Percentiles rank a stretch among this genome's conserved stretches.
Conservation (phyloP, 2,113 vertebrate species). For the Nerophis ophidion region DNA sequence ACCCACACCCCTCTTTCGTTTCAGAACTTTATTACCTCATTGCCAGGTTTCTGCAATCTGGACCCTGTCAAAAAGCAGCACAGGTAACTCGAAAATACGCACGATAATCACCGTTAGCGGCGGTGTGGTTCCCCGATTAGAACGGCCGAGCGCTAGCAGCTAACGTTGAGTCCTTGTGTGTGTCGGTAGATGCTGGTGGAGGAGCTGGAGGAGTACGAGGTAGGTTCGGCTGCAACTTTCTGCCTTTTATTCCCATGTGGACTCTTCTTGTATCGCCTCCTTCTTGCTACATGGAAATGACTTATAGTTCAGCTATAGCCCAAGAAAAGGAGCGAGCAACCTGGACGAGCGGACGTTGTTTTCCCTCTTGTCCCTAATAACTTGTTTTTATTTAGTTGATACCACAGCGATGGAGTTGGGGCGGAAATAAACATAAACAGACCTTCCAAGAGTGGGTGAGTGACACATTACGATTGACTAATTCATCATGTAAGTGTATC, state of each 20-base stretch:
- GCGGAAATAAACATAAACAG: slow-evolving; percentile 81
- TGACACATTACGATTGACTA: slow-evolving; percentile 31
- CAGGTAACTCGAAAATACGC: slow-evolving; percentile 69
- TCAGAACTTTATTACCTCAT: slow-evolving; percentile 96
- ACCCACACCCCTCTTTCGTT: slow-evolving; percentile 30
- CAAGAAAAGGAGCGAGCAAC: neutral
- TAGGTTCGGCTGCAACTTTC: slow-evolving; percentile 62
- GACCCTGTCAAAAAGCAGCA: slow-evolving; percentile 90
- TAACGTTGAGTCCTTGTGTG: slow-evolving; percentile 47
- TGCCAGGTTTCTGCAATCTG: slow-evolving; percentile 90
- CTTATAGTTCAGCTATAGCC: slow-evolving; percentile 3
- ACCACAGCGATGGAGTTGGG: slow-evolving; percentile 88
- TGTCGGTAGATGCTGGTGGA: slow-evolving; percentile 83
- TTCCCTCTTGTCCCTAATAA: slow-evolving; percentile 14
- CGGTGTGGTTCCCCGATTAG: neutral
- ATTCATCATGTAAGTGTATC: slow-evolving; percentile 18
- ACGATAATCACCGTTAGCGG: neutral
- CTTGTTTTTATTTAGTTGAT: slow-evolving; percentile 73
- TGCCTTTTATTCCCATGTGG: slow-evolving; percentile 44
- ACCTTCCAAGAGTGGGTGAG: slow-evolving; percentile 93
- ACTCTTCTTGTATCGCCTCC: slow-evolving; percentile 32
- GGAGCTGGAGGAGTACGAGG: slow-evolving; percentile 92
- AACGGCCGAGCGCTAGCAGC: slow-evolving; percentile 21
- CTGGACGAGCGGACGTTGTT: slow-evolving; percentile 1
- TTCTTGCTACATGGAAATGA: neutral